These are phyloP conservation scores for Drosophila repleta DNA, from an alignment of 1,140 invertebrate genomes.

Conservation along the genomic window DNA sequence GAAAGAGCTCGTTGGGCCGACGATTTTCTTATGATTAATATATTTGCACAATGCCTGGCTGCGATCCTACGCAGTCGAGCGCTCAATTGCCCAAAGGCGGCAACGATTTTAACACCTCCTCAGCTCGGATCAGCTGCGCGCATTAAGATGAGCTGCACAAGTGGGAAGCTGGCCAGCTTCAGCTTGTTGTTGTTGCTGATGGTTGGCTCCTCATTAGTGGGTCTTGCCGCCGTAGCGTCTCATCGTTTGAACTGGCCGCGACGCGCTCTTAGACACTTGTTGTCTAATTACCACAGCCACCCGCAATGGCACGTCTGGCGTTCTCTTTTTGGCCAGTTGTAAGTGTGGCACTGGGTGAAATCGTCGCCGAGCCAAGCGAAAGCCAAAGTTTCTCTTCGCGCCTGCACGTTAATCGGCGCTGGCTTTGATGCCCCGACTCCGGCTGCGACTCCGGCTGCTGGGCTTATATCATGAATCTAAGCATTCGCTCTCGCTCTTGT, in stretches of 20 bases:
- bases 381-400: constrained; percentile 75
- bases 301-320: constrained; percentile 67
- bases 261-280: constrained; percentile 63
- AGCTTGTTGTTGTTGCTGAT: constrained; percentile 10
- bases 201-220: constrained; percentile 57
- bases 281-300: constrained; percentile 78
- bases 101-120: constrained; percentile 74
- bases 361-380: constrained; percentile 60
- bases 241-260: constrained; percentile 63
- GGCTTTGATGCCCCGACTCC: constrained; percentile 36
- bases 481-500: constrained; percentile 63
- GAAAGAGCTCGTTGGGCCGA: constrained; percentile 52
- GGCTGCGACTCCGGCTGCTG: constrained; percentile 4
- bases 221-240: background rate
- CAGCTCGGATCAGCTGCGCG: background rate
- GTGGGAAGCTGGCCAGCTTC: constrained; percentile 8
- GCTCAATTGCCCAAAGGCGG: constrained; percentile 60
- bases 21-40: constrained; percentile 78
- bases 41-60: constrained; percentile 58
- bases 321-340: constrained; percentile 55
- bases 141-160: constrained; percentile 14
- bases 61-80: constrained; percentile 44
- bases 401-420: constrained; percentile 52
- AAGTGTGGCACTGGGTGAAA: constrained; percentile 80
- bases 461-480: constrained; percentile 63